These are phyloP conservation scores for Bugulina stolonifera DNA, from an alignment of 2,888 invertebrate species.

Conservation along the genomic window DNA sequence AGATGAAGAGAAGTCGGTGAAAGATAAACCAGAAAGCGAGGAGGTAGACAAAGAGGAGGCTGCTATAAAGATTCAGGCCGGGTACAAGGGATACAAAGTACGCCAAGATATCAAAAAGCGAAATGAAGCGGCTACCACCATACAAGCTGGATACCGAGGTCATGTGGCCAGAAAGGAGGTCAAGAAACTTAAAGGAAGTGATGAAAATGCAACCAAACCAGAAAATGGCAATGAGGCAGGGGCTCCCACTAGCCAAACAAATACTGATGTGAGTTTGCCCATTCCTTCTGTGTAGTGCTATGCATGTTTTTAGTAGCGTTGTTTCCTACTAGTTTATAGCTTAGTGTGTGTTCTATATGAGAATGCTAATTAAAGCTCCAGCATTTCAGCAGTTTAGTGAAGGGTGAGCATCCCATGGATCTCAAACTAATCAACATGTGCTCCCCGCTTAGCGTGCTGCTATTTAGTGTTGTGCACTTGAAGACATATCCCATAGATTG, in stretches of 20 bases:
- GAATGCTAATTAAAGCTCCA: too few relatives aligned
- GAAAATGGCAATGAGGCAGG: background rate
- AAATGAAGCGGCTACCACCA: conserved; percentile 29
- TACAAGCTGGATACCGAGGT: conserved; percentile 31
- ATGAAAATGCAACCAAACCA: background rate
- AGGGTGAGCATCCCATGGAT: too few relatives aligned
- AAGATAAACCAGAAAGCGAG: background rate
- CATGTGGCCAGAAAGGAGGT: conserved; percentile 28
- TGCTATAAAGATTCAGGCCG: conserved; percentile 33
- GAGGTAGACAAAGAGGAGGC: conserved; percentile 29
- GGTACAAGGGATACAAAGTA: conserved; percentile 31
- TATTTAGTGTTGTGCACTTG: too few relatives aligned
- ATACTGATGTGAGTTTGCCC: conserved; percentile 12
- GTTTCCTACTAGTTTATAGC: too few relatives aligned
- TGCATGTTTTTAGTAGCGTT: background rate
- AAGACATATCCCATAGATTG: too few relatives aligned
- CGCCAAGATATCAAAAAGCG: conserved; percentile 28
- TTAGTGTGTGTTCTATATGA: too few relatives aligned
- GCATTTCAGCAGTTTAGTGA: too few relatives aligned
- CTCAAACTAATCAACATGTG: too few relatives aligned
- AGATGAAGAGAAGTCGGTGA: background rate
- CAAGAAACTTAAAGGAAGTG: background rate
- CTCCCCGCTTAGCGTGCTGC: too few relatives aligned
- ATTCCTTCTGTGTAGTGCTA: background rate
- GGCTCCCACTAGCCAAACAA: conserved; percentile 12